These are phyloP conservation scores for Nesogale talazaci DNA, from an alignment of 2,113 vertebrate genomes.

Conservation along the genomic window DNA sequence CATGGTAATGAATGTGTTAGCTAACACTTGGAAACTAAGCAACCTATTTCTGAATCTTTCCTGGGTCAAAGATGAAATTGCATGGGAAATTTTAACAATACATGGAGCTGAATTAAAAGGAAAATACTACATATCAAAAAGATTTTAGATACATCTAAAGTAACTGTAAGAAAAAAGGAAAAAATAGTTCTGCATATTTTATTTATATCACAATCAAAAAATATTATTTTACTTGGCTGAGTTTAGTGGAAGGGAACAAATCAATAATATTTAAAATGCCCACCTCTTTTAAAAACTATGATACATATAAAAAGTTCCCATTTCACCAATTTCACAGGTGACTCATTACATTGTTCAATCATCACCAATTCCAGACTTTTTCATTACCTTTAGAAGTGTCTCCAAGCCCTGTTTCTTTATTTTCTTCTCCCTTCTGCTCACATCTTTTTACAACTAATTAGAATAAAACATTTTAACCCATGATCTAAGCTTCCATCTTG, in stretches of 20 bases:
- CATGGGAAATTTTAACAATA: neutral
- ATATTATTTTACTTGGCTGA: neutral
- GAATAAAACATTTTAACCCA: neutral
- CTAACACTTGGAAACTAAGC: slow-evolving; percentile 7
- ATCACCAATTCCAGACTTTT: neutral
- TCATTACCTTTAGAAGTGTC: neutral
- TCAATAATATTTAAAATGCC: neutral
- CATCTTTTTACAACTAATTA: neutral
- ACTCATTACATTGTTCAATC: neutral
- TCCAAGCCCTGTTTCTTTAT: neutral
- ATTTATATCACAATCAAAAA: neutral
- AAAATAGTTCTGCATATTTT: neutral
- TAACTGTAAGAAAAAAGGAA: neutral
- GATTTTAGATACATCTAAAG: neutral
- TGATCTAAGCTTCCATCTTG: neutral
- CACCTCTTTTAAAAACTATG: neutral
- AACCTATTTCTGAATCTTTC: neutral
- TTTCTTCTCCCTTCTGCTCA: no score
- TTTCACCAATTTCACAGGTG: neutral
- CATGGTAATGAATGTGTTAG: neutral
- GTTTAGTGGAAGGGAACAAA: neutral
- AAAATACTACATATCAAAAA: neutral
- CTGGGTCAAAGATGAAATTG: neutral
- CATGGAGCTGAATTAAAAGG: neutral
- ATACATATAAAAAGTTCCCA: neutral